Percentiles rank a stretch among this genome's conserved stretches.
Evolutionary conservation across 2,797 vertebrate species (phyloP).

Genomic region (Lithobates pipiens): DNA sequence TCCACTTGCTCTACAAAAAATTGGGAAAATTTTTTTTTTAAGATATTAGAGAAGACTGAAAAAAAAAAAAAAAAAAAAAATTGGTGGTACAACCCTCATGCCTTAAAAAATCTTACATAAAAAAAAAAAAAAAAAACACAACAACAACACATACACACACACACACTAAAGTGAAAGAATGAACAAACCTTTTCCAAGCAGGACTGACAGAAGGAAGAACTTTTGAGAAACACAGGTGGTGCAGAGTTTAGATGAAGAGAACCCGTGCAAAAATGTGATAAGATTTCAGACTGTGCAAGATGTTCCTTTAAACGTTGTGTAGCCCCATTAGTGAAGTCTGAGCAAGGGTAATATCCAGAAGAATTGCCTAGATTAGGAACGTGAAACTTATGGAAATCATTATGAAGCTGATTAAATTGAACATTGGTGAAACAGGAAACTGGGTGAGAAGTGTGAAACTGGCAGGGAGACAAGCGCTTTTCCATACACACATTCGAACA

Average conservation of each 20-base stretch:
- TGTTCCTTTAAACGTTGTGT: constrained; percentile 75
- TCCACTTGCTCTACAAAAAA: no score
- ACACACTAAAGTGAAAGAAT: neutral
- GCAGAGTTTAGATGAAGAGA: constrained; percentile 88
- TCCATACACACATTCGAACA: constrained; percentile 76
- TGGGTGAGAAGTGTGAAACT: constrained; percentile 71
- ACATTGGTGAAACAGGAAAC: constrained; percentile 85
- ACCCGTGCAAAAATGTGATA: constrained; percentile 86
- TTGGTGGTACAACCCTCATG: neutral
- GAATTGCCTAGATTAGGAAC: constrained; percentile 76
- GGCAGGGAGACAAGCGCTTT: constrained; percentile 75
- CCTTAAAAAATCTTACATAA: neutral
- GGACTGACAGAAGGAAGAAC: constrained; percentile 89
- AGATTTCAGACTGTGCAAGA: constrained; percentile 73
- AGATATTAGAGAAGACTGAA: neutral
- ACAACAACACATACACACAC: no score
- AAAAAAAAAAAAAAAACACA: constrained; percentile 3
- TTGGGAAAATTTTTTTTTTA: no score
- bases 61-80: neutral
- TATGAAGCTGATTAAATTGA: constrained; percentile 78
- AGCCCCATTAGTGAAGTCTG: constrained; percentile 75
- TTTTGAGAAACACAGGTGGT: constrained; percentile 87
- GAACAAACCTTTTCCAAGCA: constrained; percentile 93
- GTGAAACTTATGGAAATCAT: constrained; percentile 75
- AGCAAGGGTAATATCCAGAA: constrained; percentile 76